These are phyloP conservation scores for Spinibarbus caldwelli DNA, from an alignment of 2,797 vertebrate genomes.

Conservation along the genomic window DNA sequence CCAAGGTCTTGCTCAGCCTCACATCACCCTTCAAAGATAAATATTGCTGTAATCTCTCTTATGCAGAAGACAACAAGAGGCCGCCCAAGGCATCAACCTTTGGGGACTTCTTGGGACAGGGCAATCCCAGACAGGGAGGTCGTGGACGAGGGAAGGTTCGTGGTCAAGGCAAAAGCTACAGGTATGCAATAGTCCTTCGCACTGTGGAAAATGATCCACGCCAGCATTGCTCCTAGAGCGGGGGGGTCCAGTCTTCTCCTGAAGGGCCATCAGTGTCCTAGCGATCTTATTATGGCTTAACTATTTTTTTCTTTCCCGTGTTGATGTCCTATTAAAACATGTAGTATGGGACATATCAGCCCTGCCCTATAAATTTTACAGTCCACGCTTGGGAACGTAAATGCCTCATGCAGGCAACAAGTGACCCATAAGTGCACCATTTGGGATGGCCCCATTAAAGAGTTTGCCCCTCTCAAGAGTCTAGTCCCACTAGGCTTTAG, in stretches of 20 bases:
- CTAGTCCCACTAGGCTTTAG: neutral
- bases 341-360: neutral
- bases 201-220: neutral
- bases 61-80: slow-evolving; percentile 75
- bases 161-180: slow-evolving; percentile 82
- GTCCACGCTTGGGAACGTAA: neutral
- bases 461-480: too few species aligned
- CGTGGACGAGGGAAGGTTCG: slow-evolving; percentile 69
- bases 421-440: neutral
- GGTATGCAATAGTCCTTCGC: slow-evolving; percentile 69
- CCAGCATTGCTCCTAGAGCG: neutral
- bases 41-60: slow-evolving; percentile 39
- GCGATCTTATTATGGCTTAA: neutral
- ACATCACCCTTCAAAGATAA: slow-evolving; percentile 39
- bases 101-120: slow-evolving; percentile 84
- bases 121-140: slow-evolving; percentile 64
- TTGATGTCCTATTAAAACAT: neutral
- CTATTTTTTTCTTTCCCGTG: neutral
- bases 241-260: neutral
- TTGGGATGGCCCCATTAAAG: neutral
- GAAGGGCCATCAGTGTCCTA: neutral
- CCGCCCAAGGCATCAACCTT: slow-evolving; percentile 83
- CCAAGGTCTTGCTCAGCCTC: slow-evolving; percentile 18
- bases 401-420: neutral
- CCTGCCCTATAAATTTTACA: neutral